phyloP scores from a whole-genome alignment of 1,140 invertebrate species.

The Eumeta japonica region DNA sequence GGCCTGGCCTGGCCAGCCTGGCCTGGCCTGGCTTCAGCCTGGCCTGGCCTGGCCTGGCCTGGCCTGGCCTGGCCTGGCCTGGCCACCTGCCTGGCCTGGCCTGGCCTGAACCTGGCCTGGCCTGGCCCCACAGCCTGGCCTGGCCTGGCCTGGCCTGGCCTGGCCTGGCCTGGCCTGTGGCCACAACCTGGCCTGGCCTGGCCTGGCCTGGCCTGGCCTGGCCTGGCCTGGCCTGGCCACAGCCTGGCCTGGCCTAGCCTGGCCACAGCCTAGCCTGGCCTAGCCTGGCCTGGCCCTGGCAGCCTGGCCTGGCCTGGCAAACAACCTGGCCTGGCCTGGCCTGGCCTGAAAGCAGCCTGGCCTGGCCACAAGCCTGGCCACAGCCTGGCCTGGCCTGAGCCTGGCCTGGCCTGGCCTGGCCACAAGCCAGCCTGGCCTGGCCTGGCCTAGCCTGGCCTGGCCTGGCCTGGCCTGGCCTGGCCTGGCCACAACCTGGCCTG shows the following conservation, averaged over 20 bases:
- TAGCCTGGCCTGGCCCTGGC: not conserved
- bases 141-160: constrained; percentile 7
- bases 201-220: constrained; percentile 1
- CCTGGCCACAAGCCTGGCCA: too few relatives aligned
- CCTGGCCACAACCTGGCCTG: constrained; percentile 1
- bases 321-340: not conserved
- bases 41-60: constrained; percentile 1
- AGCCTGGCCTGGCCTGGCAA: not conserved
- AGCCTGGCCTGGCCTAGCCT: constrained; percentile 1
- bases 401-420: constrained; percentile 9
- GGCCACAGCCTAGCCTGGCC: too few relatives aligned
- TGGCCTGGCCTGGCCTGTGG: constrained; percentile 7
- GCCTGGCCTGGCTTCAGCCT: constrained; percentile 1
- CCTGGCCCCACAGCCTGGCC: not conserved
- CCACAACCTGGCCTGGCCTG: not conserved
- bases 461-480: constrained; percentile 13
- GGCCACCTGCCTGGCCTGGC: constrained; percentile 1
- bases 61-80: constrained; percentile 1
- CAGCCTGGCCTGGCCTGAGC: constrained; percentile 1
- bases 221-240: too few relatives aligned
- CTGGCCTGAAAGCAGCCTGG: constrained; percentile 1
- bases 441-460: constrained; percentile 1
- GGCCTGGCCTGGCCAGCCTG: not conserved
- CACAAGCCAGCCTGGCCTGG: constrained; percentile 3
- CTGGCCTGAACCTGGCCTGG: constrained; percentile 1